A percentile compares a stretch with the other conserved stretches of the same genome.
These are phyloP conservation scores for Helicoverpa zea DNA, from an alignment of 1,140 invertebrate genomes.

Conservation along the genomic window DNA sequence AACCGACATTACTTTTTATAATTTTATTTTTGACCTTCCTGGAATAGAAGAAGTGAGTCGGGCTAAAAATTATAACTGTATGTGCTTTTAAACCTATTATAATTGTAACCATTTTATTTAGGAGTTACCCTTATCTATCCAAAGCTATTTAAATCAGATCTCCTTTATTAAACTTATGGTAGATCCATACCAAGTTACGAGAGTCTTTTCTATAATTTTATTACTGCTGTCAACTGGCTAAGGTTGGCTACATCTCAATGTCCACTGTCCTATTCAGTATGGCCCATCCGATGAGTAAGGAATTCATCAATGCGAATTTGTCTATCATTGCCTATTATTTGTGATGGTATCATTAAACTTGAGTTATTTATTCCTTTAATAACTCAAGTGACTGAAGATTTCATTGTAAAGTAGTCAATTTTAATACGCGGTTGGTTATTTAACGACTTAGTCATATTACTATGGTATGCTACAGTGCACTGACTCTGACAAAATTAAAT, in stretches of 20 bases:
- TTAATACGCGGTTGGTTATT: neutral
- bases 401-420: neutral
- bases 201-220: slow-evolving; percentile 25
- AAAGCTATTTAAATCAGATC: too few species aligned
- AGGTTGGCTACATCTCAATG: slow-evolving; percentile 18
- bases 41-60: too few species aligned
- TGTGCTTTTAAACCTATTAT: too few species aligned
- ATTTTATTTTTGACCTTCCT: too few species aligned
- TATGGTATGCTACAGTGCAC: neutral
- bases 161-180: neutral
- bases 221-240: neutral
- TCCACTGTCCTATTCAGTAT: slow-evolving; percentile 4
- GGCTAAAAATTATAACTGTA: too few species aligned
- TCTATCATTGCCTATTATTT: slow-evolving; percentile 12
- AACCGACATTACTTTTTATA: too few species aligned
- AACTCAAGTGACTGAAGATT: neutral
- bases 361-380: too few species aligned
- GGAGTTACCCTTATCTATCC: too few species aligned
- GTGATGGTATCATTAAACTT: slow-evolving; percentile 2
- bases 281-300: slow-evolving; percentile 12
- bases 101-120: too few species aligned
- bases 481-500: neutral
- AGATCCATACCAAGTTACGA: slow-evolving; percentile 31
- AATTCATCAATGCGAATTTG: slow-evolving; percentile 29
- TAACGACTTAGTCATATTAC: neutral